Conservation (phyloP, 2,113 vertebrate species). For the Isurus oxyrinchus region DNA sequence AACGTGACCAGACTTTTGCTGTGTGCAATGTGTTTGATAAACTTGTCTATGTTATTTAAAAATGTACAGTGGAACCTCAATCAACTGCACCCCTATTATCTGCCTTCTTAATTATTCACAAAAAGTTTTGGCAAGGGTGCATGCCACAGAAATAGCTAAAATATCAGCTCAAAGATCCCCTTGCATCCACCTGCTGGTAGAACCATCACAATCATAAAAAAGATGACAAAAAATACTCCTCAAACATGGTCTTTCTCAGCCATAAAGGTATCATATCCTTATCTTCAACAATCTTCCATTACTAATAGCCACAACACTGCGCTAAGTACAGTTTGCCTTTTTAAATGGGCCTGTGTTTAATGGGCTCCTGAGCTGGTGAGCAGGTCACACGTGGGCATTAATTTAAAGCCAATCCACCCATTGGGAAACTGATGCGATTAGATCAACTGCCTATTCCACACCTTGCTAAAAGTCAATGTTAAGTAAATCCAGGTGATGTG, state of each 20-base stretch:
- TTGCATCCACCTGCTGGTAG: neutral
- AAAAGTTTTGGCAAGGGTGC: neutral
- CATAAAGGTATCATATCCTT: neutral
- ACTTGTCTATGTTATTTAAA: conserved; percentile 8
- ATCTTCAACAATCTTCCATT: neutral
- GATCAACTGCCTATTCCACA: neutral
- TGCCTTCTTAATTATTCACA: neutral
- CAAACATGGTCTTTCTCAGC: neutral
- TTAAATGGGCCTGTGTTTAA: neutral
- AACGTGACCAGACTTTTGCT: neutral
- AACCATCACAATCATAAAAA: neutral
- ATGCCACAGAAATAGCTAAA: neutral
- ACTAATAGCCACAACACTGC: neutral
- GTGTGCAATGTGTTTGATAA: conserved; percentile 1
- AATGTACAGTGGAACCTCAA: neutral
- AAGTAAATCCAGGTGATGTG: neutral
- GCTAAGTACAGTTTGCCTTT: neutral
- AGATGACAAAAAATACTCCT: neutral
- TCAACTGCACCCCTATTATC: neutral
- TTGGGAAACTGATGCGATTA: neutral
- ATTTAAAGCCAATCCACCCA: neutral
- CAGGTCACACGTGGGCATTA: neutral
- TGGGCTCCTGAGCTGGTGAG: neutral
- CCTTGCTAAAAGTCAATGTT: neutral
- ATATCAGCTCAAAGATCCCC: neutral